phyloP scores from a whole-genome alignment of 2,888 invertebrate species.

The Caenorhabditis drosophilae region DNA sequence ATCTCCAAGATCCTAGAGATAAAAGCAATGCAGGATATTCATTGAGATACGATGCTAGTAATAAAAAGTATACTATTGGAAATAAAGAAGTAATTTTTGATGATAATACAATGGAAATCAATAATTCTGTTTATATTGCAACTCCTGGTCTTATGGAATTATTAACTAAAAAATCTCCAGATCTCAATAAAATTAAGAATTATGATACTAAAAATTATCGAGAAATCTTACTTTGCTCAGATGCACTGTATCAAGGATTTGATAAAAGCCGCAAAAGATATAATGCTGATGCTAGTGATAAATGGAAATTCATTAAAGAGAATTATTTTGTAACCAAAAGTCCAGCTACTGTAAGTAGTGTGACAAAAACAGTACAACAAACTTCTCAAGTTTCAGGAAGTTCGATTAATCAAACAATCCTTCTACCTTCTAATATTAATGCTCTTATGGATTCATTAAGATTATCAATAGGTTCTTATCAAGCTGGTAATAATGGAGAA shows the following conservation, averaged over 20 bases:
- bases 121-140: constrained; percentile 29
- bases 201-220: constrained; percentile 41
- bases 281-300: constrained; percentile 53
- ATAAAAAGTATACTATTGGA: constrained; percentile 39
- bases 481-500: constrained; percentile 48
- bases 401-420: constrained; percentile 9
- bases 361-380: background rate
- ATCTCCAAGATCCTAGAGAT: constrained; percentile 45
- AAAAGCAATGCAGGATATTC: constrained; percentile 52
- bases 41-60: constrained; percentile 20
- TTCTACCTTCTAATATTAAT: constrained; percentile 35
- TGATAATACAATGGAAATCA: constrained; percentile 39
- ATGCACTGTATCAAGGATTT: constrained; percentile 49
- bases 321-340: constrained; percentile 36
- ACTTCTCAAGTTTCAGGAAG: too few species aligned
- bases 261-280: constrained; percentile 41
- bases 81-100: constrained; percentile 44
- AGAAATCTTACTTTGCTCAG: constrained; percentile 43
- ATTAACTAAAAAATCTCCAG: constrained; percentile 50
- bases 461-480: constrained; percentile 42
- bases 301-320: constrained; percentile 49
- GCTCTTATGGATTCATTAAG: constrained; percentile 26
- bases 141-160: constrained; percentile 47
- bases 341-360: constrained; percentile 13
- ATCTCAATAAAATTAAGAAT: constrained; percentile 20